phyloP scores from a whole-genome alignment of 92 coral and sea anemone genomes.

The Metridium senile region DNA sequence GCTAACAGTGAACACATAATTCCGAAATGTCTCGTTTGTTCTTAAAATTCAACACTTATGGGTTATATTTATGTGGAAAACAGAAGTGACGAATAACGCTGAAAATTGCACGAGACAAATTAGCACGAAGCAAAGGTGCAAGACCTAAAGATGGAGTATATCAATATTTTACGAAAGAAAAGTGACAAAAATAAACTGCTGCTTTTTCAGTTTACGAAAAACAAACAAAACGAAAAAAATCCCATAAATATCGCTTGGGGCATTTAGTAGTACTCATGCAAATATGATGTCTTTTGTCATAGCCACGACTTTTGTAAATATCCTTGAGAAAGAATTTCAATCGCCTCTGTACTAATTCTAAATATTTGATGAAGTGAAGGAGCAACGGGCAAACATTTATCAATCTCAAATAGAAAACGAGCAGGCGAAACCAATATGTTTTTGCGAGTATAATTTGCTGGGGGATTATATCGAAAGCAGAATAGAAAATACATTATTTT shows the following conservation, averaged over 20 bases:
- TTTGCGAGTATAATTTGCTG: not conserved
- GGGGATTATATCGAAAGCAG: not conserved
- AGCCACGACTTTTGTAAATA: not conserved
- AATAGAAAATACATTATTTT: constrained; percentile 9
- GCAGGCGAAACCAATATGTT: not conserved
- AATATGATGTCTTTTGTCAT: not conserved
- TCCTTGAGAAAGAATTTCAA: constrained; percentile 7
- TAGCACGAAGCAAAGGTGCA: constrained; percentile 15
- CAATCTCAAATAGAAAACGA: constrained; percentile 6
- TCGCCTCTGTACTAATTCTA: constrained; percentile 6
- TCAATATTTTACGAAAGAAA: constrained; percentile 1
- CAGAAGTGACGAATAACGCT: constrained; percentile 16
- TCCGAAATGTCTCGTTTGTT: not conserved
- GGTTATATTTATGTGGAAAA: not conserved
- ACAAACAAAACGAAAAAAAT: not conserved
- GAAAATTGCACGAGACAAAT: constrained; percentile 21
- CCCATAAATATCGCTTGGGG: not conserved
- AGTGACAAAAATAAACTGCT: not conserved
- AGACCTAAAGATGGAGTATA: not conserved
- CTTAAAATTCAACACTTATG: not conserved
- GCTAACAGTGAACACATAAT: not conserved
- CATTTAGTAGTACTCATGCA: not conserved
- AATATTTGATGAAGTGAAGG: constrained; percentile 32
- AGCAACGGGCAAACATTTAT: constrained; percentile 16
- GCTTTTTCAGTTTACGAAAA: not conserved